Evolutionary conservation across 2,113 vertebrate species (phyloP), one percentile per base, ranked within the genome.

Genomic region (Aptenodytes patagonicus): DNA sequence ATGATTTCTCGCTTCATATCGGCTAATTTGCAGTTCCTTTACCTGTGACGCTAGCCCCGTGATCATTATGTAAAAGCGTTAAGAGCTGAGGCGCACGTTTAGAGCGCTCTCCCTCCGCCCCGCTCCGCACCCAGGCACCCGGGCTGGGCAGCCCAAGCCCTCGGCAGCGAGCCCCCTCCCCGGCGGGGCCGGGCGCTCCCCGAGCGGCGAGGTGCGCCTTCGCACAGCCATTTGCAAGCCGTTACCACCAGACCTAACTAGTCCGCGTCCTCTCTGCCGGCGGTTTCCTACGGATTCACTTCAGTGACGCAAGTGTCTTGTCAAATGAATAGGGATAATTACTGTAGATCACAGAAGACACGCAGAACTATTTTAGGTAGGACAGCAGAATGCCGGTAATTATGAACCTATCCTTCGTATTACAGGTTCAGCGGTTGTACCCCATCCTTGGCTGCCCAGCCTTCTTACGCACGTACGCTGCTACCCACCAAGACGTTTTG

Each of bases 211-310:
- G 18, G 13, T 2, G 32, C 34, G 12, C 84, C 62, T 11, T 6
- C 8, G 3, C 64, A 5, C 46, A 16, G 79, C 80, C 42, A 0
- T 6, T 46, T 5, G 49, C 73, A 11, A 18, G 12, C 32, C 38
- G 3, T 1, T 17, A 5, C 40, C 49, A 3, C 4, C 79, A 3
- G 4, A 22, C 7, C 57, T 1, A 32, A 2, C 24, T 0, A 8
- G n/a, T 42, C 47, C 25, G 31, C 26, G 7, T 13, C 44, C 71
- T 17, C 29, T 40, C 83, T 38, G 40, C 4, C 66, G 7, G 31
- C 29, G 5, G 15, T 28, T 8, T n/a, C 60, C 83, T 21, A 24
- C 19, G 4, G 25, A 17, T 44, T 54, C 55, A 42, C 76, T 66
- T 28, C 32, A 18, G 52, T 26, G 93, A 60, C 13, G 29, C 61